Percentiles rank a stretch among this genome's conserved stretches.
phyloP scores from a whole-genome alignment of 2,113 vertebrate genomes.

The Odocoileus hemionus region DNA sequence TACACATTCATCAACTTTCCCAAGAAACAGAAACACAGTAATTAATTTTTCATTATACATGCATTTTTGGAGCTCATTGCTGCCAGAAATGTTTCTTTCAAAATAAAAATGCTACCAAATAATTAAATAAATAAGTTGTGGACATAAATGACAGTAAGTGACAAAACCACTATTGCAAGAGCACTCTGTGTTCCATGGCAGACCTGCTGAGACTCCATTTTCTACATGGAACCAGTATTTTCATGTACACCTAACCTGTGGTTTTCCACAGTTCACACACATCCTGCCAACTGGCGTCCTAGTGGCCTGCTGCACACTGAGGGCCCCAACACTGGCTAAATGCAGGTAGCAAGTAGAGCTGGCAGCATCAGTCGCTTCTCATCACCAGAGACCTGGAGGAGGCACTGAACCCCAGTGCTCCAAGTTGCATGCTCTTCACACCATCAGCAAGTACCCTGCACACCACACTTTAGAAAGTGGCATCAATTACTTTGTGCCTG shows the following conservation, averaged over 20 bases:
- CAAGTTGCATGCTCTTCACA: not conserved
- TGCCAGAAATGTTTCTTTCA: not conserved
- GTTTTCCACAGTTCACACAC: not conserved
- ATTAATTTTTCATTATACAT: not conserved
- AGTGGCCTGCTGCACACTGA: too few relatives aligned
- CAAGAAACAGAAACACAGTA: not conserved
- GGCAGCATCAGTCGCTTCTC: not conserved
- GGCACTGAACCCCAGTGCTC: not conserved
- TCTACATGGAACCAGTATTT: not conserved
- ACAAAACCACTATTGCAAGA: not conserved
- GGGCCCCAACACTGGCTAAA: too few relatives aligned
- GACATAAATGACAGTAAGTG: not conserved
- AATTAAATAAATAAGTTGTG: not conserved
- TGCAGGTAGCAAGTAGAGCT: not conserved
- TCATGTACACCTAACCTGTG: not conserved
- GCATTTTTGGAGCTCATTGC: not conserved
- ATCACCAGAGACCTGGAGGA: not conserved
- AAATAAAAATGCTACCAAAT: constrained; percentile 7
- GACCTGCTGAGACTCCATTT: not conserved
- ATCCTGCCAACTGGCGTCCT: not conserved
- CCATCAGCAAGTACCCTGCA: not conserved
- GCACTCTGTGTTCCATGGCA: not conserved
- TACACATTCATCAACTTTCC: not conserved
- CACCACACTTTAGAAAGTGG: not conserved
- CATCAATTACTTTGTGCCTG: not conserved